A percentile compares a stretch with the other conserved stretches of the same genome.
These are phyloP conservation scores for Gracilinanus agilis DNA, from an alignment of 2,113 vertebrate genomes.

Conservation along the genomic window DNA sequence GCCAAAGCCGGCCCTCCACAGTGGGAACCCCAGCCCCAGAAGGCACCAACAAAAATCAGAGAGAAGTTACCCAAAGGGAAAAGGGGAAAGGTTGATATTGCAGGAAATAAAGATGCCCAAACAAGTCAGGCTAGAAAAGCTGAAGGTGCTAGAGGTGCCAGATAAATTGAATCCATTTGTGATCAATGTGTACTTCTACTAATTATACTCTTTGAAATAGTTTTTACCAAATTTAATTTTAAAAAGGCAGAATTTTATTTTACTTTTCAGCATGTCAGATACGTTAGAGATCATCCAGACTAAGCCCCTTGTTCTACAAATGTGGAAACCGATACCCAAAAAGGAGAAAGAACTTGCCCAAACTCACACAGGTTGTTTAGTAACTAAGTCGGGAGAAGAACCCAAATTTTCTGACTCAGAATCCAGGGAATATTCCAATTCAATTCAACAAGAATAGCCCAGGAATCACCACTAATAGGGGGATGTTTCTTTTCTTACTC, in stretches of 20 bases:
- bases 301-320: background rate
- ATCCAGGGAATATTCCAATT: background rate
- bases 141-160: background rate
- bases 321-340: background rate
- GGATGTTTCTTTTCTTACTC: background rate
- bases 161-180: background rate
- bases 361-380: background rate
- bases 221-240: background rate
- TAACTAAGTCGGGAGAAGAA: background rate
- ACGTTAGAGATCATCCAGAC: background rate
- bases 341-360: background rate
- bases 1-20: background rate
- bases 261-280: background rate
- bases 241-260: background rate
- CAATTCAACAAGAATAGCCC: background rate
- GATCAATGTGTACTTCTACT: background rate
- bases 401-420: background rate
- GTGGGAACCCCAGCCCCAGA: background rate
- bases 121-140: background rate
- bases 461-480: background rate
- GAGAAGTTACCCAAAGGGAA: background rate
- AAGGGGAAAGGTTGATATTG: background rate
- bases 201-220: background rate
- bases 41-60: background rate
- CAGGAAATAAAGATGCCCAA: background rate